A percentile compares a stretch with the other conserved stretches of the same genome.
Evolutionary conservation across 2,113 vertebrate genomes (phyloP).

Genomic region (Bucco capensis): DNA sequence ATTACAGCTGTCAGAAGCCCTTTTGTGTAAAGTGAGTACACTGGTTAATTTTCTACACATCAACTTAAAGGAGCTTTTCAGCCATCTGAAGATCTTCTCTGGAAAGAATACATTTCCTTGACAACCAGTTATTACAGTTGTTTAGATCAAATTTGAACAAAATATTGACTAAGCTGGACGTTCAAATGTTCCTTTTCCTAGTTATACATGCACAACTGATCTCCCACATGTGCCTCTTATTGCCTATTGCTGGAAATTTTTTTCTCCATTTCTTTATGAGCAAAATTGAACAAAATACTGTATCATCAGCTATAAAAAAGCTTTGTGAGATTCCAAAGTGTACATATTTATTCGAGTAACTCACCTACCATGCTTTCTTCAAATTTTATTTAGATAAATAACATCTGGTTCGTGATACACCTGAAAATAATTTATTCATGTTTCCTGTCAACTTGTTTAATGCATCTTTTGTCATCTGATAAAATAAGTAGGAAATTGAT

Average conservation of each 20-base stretch:
- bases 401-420: background rate
- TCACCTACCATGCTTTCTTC: background rate
- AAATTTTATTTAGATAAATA: background rate
- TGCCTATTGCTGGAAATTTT: background rate
- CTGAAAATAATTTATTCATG: slow-evolving; percentile 8
- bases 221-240: background rate
- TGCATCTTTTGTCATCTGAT: slow-evolving; percentile 16
- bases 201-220: background rate
- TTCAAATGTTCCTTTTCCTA: background rate
- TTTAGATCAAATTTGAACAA: background rate
- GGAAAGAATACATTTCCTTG: background rate
- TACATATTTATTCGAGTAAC: background rate
- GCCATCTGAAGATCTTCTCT: background rate
- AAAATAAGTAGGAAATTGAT: slow-evolving; percentile 14
- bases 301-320: background rate
- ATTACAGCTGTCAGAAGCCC: background rate
- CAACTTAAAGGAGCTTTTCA: background rate
- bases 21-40: background rate
- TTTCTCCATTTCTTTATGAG: background rate
- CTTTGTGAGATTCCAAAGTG: background rate
- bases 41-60: background rate
- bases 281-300: background rate
- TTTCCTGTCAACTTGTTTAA: background rate
- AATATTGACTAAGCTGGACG: background rate
- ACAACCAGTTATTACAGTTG: background rate